phyloP scores from a whole-genome alignment of 2,888 invertebrate genomes.

The Caenorhabditis wallacei region DNA sequence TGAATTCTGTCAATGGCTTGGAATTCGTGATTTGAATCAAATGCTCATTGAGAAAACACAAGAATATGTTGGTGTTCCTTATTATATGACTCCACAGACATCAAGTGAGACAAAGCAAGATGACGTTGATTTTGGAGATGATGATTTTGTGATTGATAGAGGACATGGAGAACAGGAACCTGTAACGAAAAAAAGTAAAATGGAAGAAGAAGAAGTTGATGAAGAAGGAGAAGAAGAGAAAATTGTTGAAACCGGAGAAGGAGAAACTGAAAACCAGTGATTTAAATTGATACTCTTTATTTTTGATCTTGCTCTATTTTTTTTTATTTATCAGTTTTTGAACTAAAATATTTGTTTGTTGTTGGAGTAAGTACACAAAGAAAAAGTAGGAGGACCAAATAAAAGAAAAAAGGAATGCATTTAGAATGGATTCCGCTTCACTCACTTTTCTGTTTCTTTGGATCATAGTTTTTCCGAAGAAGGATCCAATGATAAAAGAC shows the following conservation, averaged over 20 bases:
- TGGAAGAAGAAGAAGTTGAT: neutral
- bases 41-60: conserved; percentile 68
- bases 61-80: conserved; percentile 62
- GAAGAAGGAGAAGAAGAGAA: neutral
- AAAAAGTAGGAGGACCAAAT: neutral
- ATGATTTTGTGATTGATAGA: conserved; percentile 71
- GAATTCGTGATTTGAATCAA: conserved; percentile 78
- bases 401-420: conserved; percentile 36
- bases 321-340: neutral
- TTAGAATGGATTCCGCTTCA: conserved; percentile 28
- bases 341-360: neutral
- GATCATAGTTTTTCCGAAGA: no score
- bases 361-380: conserved; percentile 4
- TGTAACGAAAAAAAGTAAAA: conserved; percentile 39
- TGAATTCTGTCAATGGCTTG: conserved; percentile 78
- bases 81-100: conserved; percentile 59
- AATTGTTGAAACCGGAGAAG: neutral
- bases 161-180: conserved; percentile 24
- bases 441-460: conserved; percentile 7
- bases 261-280: conserved; percentile 2
- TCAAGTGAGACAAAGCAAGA: conserved; percentile 46
- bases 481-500: no score
- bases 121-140: conserved; percentile 70
- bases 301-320: neutral
- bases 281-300: neutral